phyloP scores from a whole-genome alignment of 2,797 vertebrate genomes.

The Pitangus sulphuratus region DNA sequence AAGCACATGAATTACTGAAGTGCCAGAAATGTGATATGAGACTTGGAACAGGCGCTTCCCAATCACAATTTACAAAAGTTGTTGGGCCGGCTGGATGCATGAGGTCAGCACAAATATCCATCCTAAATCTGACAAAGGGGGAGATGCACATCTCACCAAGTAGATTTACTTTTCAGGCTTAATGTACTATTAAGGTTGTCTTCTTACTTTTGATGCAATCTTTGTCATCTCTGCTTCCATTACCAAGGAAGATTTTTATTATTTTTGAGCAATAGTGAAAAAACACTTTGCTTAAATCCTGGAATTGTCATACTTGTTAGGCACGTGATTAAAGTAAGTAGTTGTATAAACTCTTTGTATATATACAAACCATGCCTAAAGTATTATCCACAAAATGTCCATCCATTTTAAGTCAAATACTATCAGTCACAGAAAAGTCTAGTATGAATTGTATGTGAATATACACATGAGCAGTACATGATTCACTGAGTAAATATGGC shows the following conservation, averaged over 20 bases:
- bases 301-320: conserved; percentile 2
- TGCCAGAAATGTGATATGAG: not conserved
- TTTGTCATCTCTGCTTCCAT: not conserved
- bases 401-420: conserved; percentile 2
- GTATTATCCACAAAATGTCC: conserved; percentile 25
- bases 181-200: not conserved
- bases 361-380: conserved; percentile 32
- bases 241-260: not conserved
- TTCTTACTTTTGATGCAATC: not conserved
- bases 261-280: not conserved
- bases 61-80: not conserved
- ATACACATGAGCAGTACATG: conserved; percentile 37
- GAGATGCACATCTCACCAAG: not conserved
- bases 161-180: not conserved
- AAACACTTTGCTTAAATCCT: conserved; percentile 5
- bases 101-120: conserved; percentile 4
- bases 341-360: conserved; percentile 14
- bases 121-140: not conserved
- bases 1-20: not conserved
- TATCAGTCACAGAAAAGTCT: conserved; percentile 2
- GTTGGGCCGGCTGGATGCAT: not conserved
- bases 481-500: conserved; percentile 53
- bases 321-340: conserved; percentile 41
- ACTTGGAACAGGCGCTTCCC: not conserved
- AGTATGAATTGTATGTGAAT: not conserved